Conservation (phyloP, 2,113 vertebrate species). For the Labrus mixtus region DNA sequence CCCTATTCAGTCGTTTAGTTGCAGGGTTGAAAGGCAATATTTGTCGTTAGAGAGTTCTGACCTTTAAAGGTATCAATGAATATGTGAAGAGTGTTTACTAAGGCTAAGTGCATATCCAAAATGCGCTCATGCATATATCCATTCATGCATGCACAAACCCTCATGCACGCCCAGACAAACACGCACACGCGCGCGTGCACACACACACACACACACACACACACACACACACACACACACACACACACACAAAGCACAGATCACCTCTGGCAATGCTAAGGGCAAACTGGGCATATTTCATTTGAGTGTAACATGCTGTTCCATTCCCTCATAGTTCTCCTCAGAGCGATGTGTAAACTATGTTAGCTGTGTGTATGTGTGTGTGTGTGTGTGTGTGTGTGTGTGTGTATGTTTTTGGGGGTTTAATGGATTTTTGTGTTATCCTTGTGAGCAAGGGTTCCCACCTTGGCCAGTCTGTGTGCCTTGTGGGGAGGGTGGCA, state of each 20-base stretch:
- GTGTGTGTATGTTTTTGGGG: constrained; percentile 30
- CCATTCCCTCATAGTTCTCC: constrained; percentile 40
- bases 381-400: constrained; percentile 33
- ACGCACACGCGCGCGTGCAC: background rate
- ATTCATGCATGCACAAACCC: constrained; percentile 35
- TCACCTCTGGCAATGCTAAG: constrained; percentile 65
- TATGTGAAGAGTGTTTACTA: constrained; percentile 12
- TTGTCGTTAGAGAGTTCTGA: background rate
- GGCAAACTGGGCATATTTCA: constrained; percentile 67
- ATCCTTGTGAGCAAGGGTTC: constrained; percentile 49
- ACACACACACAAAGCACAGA: constrained; percentile 45
- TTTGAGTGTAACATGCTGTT: constrained; percentile 65
- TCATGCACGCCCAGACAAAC: constrained; percentile 19
- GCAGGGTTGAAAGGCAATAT: background rate
- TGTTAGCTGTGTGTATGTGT: constrained; percentile 18
- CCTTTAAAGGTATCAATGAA: constrained; percentile 32
- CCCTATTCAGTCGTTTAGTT: background rate
- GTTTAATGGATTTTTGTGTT: constrained; percentile 24
- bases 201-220: constrained; percentile 30
- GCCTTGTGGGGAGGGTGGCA: constrained; percentile 67
- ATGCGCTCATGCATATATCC: constrained; percentile 42
- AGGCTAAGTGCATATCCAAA: constrained; percentile 31
- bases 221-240: constrained; percentile 28
- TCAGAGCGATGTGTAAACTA: constrained; percentile 15
- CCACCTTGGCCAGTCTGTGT: constrained; percentile 73